phyloP scores from a whole-genome alignment of 2,797 vertebrate species.

The Propithecus perrieri region DNA sequence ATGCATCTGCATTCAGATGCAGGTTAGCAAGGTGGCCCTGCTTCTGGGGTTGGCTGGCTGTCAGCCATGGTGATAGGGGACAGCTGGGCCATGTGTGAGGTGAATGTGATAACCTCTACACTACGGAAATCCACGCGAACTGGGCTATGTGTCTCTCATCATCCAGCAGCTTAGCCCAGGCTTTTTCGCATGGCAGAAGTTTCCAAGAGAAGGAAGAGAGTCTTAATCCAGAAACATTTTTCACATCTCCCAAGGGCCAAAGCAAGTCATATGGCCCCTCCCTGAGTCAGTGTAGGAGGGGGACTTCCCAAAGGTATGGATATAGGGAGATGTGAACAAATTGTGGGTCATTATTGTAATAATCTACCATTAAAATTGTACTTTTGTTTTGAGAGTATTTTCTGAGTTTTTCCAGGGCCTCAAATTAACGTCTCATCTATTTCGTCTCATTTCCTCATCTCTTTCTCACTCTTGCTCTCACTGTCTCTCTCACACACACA shows the following conservation, averaged over 20 bases:
- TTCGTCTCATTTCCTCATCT: neutral
- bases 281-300: neutral
- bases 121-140: no score
- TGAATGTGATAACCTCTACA: no score
- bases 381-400: slow-evolving; percentile 20
- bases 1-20: neutral
- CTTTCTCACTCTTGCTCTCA: neutral
- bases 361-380: neutral
- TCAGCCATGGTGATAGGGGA: neutral
- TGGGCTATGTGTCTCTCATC: neutral
- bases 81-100: neutral
- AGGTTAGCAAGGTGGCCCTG: neutral
- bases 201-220: slow-evolving; percentile 19
- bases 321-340: neutral
- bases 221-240: neutral
- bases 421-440: neutral
- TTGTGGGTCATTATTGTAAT: neutral
- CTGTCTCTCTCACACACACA: neutral
- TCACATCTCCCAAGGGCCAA: neutral
- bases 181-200: neutral
- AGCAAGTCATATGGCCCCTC: neutral
- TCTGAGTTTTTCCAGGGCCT: neutral
- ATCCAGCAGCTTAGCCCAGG: neutral
- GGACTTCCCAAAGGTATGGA: neutral
- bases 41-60: neutral